Evolutionary conservation across 2,797 vertebrate species (phyloP), one percentile per base, ranked within the genome.

Genomic region (Typhlichthys eigenmanni): DNA sequence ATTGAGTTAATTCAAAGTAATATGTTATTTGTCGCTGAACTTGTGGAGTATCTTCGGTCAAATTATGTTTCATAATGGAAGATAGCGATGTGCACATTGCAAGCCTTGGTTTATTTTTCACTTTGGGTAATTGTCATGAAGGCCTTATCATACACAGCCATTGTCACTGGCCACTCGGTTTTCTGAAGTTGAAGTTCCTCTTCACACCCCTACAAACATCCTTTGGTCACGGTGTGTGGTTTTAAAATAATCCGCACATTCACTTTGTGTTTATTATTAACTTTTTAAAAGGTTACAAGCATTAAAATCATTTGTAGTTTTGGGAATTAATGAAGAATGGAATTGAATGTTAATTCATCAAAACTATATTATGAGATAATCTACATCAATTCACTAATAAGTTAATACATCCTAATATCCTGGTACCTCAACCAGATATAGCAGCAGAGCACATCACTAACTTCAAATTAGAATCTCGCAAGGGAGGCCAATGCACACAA

Each of bases 101-200:
- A 17, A 16, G n/a, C 52, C 59, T 57, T 45, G 53, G 55, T 78
- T 66, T 81, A 46, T 76, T 82, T 75, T 16, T 48, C 5, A 55
- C 58, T 38, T 43, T 1, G 38, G 38, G 38, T 43, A 7, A 43
- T 61, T 47, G 34, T 24, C 50, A 3, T 58, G 47, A 72, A 50
- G 47, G 17, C 53, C 51, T 84, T 83, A 86, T 88, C 84, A 85
- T 54, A n/a, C 10, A 14, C 48, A 55, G 17, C 4, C 8, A 53
- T 61, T 58, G 54, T 3, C 8, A 53, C 58, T 58, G 54, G 63
- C 72, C 73, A 69, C 81, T 73, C 76, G 85, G 74, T 62, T 78
- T 64, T 62, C 34, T 65, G 19, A 48, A 19, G 13, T 45, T 60
- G 82, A 88, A 79, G 56, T n/a, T 4, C 52, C 60, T 61, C 62